A percentile compares a stretch with the other conserved stretches of the same genome.
Evolutionary conservation across 2,888 invertebrate genomes (phyloP).

Genomic region (Dorcus hopei): DNA sequence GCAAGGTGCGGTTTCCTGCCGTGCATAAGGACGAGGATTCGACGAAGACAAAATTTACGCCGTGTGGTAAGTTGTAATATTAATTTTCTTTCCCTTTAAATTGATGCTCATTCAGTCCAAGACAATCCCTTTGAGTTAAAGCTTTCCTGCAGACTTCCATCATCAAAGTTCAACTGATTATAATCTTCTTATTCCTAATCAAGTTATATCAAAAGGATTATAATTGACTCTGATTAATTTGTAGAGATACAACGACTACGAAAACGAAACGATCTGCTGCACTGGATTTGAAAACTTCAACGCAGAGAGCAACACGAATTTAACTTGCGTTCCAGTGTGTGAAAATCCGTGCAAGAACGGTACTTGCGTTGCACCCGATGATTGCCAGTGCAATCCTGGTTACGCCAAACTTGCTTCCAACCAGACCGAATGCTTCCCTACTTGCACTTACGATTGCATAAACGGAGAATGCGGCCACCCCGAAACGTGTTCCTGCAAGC

Average conservation of each 20-base stretch:
- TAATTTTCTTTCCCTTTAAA: no score
- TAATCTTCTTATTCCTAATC: no score
- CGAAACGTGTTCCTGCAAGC: constrained; percentile 29
- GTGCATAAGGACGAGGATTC: no score
- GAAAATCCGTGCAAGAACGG: constrained; percentile 17
- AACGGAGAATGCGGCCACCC: constrained; percentile 37
- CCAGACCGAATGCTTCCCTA: constrained; percentile 25
- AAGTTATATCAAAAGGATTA: neutral
- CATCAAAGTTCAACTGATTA: no score
- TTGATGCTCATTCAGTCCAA: no score
- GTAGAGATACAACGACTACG: neutral
- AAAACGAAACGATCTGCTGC: neutral
- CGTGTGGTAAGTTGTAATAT: neutral
- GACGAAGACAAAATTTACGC: neutral
- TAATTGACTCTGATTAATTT: neutral
- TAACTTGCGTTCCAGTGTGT: constrained; percentile 18
- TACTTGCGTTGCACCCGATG: constrained; percentile 38
- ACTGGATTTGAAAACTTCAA: neutral
- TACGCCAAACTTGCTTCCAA: constrained; percentile 18
- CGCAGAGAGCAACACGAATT: neutral
- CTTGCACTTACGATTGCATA: constrained; percentile 29
- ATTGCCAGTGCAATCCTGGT: constrained; percentile 28
- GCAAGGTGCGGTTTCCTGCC: no score
- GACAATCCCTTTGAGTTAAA: no score
- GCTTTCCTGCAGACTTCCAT: no score